Percentiles rank a stretch among this genome's conserved stretches.
Evolutionary conservation across 2,113 vertebrate genomes (phyloP).

Genomic region (Elanus axillaris): DNA sequence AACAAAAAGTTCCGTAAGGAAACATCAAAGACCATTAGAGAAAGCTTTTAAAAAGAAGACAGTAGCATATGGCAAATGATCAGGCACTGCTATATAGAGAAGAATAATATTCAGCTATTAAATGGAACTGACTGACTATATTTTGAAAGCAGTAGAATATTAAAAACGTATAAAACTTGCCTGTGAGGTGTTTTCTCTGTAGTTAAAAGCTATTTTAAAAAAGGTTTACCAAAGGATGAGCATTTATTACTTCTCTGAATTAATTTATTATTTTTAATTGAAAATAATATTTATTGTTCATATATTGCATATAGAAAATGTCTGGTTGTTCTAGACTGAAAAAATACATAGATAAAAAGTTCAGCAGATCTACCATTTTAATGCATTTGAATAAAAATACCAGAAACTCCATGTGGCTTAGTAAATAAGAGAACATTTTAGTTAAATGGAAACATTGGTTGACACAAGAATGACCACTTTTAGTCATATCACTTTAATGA

Average conservation of each 20-base stretch:
- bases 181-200: not conserved
- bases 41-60: not conserved
- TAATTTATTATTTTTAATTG: not conserved
- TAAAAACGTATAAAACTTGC: not conserved
- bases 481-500: not conserved
- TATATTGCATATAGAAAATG: not conserved
- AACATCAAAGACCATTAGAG: not conserved
- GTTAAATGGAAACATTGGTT: not conserved
- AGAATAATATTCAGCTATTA: not conserved
- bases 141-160: not conserved
- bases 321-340: not conserved
- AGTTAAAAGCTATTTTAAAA: not conserved
- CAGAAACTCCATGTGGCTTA: not conserved
- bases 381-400: not conserved
- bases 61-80: not conserved
- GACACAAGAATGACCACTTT: not conserved
- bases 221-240: not conserved
- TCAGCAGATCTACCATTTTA: not conserved
- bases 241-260: not conserved
- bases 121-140: not conserved
- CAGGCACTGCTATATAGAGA: not conserved
- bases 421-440: not conserved
- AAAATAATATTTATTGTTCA: not conserved
- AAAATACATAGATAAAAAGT: not conserved
- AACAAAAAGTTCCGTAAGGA: not conserved